phyloP scores from a whole-genome alignment of 2,797 vertebrate species.

The Phoxinus dragarum region DNA sequence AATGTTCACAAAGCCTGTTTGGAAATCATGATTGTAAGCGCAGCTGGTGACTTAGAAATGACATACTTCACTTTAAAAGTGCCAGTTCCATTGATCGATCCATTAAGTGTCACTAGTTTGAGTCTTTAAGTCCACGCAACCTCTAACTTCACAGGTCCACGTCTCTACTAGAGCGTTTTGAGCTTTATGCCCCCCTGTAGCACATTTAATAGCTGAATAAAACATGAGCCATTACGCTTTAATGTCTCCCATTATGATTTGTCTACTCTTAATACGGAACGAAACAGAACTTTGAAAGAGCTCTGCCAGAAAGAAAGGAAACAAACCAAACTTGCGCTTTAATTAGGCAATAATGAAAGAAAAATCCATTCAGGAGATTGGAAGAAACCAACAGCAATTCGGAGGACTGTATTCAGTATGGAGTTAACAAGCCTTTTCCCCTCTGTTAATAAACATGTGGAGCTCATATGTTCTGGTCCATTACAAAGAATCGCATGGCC shows the following conservation, averaged over 20 bases:
- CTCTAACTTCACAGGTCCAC: slow-evolving; percentile 23
- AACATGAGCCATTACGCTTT: slow-evolving; percentile 45
- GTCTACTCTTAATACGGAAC: slow-evolving; percentile 44
- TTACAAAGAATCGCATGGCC: slow-evolving; percentile 51
- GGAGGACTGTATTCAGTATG: background rate
- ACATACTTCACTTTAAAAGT: slow-evolving; percentile 17
- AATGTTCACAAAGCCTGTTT: background rate
- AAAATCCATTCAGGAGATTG: background rate
- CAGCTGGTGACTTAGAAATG: slow-evolving; percentile 8
- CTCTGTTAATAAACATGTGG: slow-evolving; percentile 56
- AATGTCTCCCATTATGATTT: slow-evolving; percentile 31
- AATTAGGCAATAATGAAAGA: background rate
- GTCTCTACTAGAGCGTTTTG: slow-evolving; percentile 14
- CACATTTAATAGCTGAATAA: slow-evolving; percentile 36
- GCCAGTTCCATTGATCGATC: slow-evolving; percentile 18
- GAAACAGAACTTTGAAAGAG: slow-evolving; percentile 33
- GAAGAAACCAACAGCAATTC: background rate
- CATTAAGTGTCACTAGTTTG: slow-evolving; percentile 23
- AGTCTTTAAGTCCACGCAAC: background rate
- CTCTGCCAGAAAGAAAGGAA: background rate
- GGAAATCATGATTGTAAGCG: background rate
- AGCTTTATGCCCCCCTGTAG: slow-evolving; percentile 3
- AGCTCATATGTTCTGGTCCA: slow-evolving; percentile 57
- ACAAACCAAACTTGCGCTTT: background rate
- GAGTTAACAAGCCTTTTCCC: slow-evolving; percentile 39